Conservation (phyloP, 2,797 vertebrate species). For the Notolepis coatsorum region DNA sequence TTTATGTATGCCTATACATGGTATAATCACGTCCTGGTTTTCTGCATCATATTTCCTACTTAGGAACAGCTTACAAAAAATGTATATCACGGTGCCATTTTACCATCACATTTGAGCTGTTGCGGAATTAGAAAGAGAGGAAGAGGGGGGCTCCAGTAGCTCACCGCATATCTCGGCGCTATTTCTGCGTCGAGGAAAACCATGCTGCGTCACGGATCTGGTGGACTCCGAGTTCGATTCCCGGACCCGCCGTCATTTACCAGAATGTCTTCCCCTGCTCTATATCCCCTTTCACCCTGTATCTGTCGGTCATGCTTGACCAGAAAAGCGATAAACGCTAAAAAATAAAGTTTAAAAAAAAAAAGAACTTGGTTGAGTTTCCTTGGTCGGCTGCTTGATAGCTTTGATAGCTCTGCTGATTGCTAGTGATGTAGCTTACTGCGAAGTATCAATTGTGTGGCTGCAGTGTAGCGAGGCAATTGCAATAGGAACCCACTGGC, state of each 20-base stretch:
- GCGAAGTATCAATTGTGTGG: constrained; percentile 72
- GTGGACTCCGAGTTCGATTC: no score
- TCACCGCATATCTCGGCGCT: no score
- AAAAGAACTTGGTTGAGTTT: constrained; percentile 52
- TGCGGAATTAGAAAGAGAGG: constrained; percentile 44
- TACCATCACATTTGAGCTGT: constrained; percentile 40
- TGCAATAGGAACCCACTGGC: constrained; percentile 79
- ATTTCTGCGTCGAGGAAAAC: no score
- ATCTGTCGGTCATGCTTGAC: no score
- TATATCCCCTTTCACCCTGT: no score
- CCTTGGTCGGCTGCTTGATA: constrained; percentile 70
- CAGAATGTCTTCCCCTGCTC: no score
- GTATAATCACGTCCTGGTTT: constrained; percentile 42
- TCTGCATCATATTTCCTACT: constrained; percentile 46
- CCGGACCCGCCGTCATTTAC: no score
- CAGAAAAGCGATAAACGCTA: no score
- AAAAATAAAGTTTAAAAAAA: no score
- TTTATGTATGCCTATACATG: constrained; percentile 41
- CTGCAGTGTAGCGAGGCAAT: constrained; percentile 66
- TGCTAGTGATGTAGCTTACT: constrained; percentile 63
- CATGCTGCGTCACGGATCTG: no score
- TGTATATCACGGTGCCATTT: constrained; percentile 39
- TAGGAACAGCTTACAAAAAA: constrained; percentile 53
- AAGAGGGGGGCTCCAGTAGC: no score
- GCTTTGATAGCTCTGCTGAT: constrained; percentile 74